Evolutionary conservation across 2,888 invertebrate species (phyloP).

Genomic region (Pachydiplax longipennis): DNA sequence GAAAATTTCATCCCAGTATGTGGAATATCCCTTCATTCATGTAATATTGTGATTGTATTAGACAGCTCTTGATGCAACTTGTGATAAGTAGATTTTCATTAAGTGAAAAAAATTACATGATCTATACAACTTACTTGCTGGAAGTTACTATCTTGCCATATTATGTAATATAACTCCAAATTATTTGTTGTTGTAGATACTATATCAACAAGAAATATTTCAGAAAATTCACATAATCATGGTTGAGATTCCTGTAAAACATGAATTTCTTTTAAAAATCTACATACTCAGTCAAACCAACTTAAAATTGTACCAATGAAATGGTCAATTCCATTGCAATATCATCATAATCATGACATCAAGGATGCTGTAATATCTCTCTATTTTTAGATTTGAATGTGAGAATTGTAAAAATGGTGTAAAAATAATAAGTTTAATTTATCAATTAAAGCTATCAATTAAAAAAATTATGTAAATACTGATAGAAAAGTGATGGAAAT

Average conservation of each 20-base stretch:
- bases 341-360: background rate
- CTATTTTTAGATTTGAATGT: background rate
- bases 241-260: background rate
- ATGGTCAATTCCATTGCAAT: background rate
- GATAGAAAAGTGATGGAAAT: background rate
- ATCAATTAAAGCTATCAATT: background rate
- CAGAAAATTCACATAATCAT: slow-evolving; percentile 18
- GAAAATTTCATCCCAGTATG: background rate
- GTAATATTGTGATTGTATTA: background rate
- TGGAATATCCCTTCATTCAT: background rate
- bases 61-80: background rate
- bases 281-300: background rate
- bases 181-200: background rate
- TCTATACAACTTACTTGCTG: background rate
- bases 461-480: background rate
- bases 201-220: background rate
- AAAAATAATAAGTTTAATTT: background rate
- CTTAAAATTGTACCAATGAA: background rate
- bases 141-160: slow-evolving; percentile 11
- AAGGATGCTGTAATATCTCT: background rate
- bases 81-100: slow-evolving; percentile 19
- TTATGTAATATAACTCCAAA: background rate
- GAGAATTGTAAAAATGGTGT: background rate
- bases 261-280: background rate
- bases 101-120: background rate